Conservation (phyloP, 1,140 invertebrate species). For the Teleopsis dalmanni region DNA sequence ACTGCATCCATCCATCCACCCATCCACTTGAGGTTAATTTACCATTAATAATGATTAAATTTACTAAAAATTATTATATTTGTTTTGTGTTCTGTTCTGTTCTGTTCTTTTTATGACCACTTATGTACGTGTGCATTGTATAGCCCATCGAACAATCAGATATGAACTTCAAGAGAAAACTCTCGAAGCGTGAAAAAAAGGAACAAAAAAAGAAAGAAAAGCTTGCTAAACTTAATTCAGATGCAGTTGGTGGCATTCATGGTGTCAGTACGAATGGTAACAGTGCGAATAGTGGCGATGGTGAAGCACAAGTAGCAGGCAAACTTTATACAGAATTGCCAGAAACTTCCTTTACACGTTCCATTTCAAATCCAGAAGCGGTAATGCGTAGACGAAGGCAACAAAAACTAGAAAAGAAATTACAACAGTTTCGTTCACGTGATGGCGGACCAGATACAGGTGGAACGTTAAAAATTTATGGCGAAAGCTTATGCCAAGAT, state of each 20-base stretch:
- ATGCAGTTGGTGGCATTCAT: slow-evolving; percentile 43
- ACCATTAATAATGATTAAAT: not conserved
- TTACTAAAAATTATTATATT: not conserved
- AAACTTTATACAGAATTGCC: slow-evolving; percentile 93
- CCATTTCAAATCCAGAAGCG: slow-evolving; percentile 98
- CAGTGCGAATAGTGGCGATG: slow-evolving; percentile 45
- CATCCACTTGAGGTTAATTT: too few relatives aligned
- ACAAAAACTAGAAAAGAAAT: slow-evolving; percentile 92
- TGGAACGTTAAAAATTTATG: slow-evolving; percentile 96
- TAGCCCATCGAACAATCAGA: slow-evolving; percentile 44
- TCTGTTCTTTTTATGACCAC: not conserved
- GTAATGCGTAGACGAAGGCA: slow-evolving; percentile 96
- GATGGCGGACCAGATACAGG: slow-evolving; percentile 88
- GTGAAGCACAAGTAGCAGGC: slow-evolving; percentile 82
- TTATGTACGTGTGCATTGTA: not conserved
- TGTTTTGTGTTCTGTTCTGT: not conserved
- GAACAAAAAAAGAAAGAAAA: slow-evolving; percentile 97
- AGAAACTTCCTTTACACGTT: slow-evolving; percentile 95
- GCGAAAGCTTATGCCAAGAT: slow-evolving; percentile 90
- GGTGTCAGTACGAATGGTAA: slow-evolving; percentile 46
- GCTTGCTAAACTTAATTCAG: slow-evolving; percentile 72
- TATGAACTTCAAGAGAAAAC: slow-evolving; percentile 67
- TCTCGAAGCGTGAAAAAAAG: slow-evolving; percentile 98
- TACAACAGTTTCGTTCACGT: slow-evolving; percentile 91
- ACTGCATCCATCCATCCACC: too few relatives aligned